Evolutionary conservation across 2,888 invertebrate genomes (phyloP).

Genomic region (Epinotia demarniana): DNA sequence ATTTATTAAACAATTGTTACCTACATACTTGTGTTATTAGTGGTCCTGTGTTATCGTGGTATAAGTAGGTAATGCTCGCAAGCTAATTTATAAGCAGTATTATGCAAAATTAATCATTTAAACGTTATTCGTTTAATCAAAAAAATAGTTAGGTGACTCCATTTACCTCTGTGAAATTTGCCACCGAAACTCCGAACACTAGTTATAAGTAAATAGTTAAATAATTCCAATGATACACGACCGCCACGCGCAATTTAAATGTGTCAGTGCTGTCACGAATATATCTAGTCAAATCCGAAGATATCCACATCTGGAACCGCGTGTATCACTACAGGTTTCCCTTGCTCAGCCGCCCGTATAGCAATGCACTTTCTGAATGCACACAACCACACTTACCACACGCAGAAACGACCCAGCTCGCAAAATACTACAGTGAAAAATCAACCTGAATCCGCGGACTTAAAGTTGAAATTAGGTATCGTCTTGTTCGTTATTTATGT

Average conservation of each 20-base stretch:
- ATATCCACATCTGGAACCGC: conserved; percentile 20
- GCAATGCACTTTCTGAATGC: conserved; percentile 80
- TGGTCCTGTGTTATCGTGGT: no score
- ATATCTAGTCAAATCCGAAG: conserved; percentile 34
- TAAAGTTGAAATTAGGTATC: not conserved
- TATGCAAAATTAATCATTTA: no score
- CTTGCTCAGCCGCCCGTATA: conserved; percentile 73
- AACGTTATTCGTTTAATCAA: no score
- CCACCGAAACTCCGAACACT: no score
- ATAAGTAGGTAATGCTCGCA: no score
- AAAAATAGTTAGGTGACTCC: no score
- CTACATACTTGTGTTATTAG: no score
- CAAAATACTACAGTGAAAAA: not conserved
- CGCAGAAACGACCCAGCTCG: not conserved
- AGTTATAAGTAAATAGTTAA: no score
- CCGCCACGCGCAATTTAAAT: not conserved
- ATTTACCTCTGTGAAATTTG: no score
- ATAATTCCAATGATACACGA: no score
- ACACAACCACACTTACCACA: conserved; percentile 40
- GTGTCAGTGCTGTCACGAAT: not conserved
- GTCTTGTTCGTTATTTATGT: not conserved
- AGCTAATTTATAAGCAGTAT: no score
- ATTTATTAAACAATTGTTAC: no score
- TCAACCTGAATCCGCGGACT: not conserved
- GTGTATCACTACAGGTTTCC: conserved; percentile 74